These are phyloP conservation scores for Coenobita brevimanus DNA, from an alignment of 1,140 invertebrate genomes.

Conservation along the genomic window DNA sequence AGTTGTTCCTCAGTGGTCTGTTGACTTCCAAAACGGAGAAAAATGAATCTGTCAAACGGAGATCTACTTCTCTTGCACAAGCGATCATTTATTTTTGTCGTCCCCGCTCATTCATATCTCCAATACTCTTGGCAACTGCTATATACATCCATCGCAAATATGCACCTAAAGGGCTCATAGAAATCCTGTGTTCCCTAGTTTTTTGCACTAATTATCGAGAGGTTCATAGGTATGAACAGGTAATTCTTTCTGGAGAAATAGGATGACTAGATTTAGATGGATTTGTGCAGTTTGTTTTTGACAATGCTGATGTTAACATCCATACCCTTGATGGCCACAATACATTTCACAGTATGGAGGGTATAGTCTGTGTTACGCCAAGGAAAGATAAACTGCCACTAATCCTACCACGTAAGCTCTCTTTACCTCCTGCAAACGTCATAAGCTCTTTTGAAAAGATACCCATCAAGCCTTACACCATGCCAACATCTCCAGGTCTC, in stretches of 20 bases:
- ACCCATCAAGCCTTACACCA: not conserved
- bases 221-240: conserved; percentile 22
- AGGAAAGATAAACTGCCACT: too few species aligned
- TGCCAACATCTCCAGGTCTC: not conserved
- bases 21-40: conserved; percentile 4
- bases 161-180: not conserved
- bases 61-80: not conserved
- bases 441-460: not conserved
- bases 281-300: conserved; percentile 9
- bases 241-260: conserved; percentile 14
- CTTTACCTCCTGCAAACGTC: too few species aligned
- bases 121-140: not conserved
- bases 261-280: not conserved
- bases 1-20: not conserved
- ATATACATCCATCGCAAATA: conserved; percentile 13
- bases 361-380: too few species aligned
- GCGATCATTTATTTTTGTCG: not conserved
- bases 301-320: not conserved
- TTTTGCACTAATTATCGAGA: conserved; percentile 2
- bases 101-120: not conserved
- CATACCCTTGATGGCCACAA: not conserved
- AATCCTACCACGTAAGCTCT: too few species aligned
- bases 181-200: conserved; percentile 4
- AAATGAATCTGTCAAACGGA: not conserved
- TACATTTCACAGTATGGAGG: too few species aligned